Conservation (phyloP, 2,113 vertebrate species). For the Sprattus sprattus region DNA sequence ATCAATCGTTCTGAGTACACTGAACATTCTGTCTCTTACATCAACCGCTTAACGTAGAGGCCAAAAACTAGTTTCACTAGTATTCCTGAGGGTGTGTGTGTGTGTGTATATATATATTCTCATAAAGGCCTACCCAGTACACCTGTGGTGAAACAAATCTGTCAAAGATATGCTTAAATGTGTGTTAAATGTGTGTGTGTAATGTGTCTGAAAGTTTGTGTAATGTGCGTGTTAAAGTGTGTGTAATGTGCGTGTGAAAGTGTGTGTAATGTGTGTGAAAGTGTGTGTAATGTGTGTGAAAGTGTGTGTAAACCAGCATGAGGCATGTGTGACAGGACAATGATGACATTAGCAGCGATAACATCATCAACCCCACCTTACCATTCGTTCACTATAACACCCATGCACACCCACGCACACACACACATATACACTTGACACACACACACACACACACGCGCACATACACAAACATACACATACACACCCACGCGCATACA, state of each 20-base stretch:
- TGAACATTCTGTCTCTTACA: not conserved
- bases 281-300: too few species aligned
- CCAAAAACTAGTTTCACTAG: not conserved
- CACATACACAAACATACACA: constrained; percentile 2
- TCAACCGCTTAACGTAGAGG: not conserved
- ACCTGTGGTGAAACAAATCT: too few species aligned
- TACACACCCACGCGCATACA: not conserved
- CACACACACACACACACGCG: not conserved
- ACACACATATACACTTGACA: constrained; percentile 16
- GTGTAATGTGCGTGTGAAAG: too few species aligned
- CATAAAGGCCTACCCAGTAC: not conserved
- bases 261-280: too few species aligned
- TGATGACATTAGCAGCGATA: constrained; percentile 27
- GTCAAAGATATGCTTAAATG: not conserved
- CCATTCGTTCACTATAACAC: not conserved
- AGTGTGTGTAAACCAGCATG: not conserved
- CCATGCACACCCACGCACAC: not conserved
- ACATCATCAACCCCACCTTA: too few species aligned
- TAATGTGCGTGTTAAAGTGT: not conserved
- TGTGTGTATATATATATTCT: not conserved
- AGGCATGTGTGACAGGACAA: not conserved
- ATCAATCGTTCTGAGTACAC: too few species aligned
- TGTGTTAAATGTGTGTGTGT: not conserved
- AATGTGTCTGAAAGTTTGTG: not conserved
- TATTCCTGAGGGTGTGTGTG: not conserved